Conservation (phyloP, 2,797 vertebrate species). For the Galago senegalensis region DNA sequence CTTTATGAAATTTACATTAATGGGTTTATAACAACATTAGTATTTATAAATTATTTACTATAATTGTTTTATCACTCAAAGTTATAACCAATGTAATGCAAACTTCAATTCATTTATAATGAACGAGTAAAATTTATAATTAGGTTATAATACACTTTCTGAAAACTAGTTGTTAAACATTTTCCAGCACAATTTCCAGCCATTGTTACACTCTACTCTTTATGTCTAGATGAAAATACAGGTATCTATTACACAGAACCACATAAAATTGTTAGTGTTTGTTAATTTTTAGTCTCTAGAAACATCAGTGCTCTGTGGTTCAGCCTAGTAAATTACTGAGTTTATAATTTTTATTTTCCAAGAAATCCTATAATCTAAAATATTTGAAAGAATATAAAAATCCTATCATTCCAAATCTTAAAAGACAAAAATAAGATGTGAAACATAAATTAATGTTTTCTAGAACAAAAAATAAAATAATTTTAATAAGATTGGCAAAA, state of each 20-base stretch:
- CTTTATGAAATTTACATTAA: neutral
- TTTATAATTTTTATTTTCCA: slow-evolving; percentile 53
- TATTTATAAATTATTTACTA: neutral
- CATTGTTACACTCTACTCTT: neutral
- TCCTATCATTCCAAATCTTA: neutral
- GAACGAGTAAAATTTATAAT: slow-evolving; percentile 6
- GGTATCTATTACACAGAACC: neutral
- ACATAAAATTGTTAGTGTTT: slow-evolving; percentile 5
- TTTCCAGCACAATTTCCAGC: neutral
- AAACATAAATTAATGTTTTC: slow-evolving; percentile 18
- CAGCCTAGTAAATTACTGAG: neutral
- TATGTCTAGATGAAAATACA: neutral
- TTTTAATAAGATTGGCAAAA: slow-evolving; percentile 31
- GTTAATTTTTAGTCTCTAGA: slow-evolving; percentile 25
- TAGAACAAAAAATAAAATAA: slow-evolving; percentile 35
- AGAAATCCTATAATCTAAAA: neutral
- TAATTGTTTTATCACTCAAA: slow-evolving; percentile 12
- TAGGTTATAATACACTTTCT: neutral
- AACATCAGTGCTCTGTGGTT: neutral
- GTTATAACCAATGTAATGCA: slow-evolving; percentile 21
- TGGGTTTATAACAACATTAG: slow-evolving; percentile 28
- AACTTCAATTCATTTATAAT: slow-evolving; percentile 31
- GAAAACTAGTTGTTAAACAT: slow-evolving; percentile 25
- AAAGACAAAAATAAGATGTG: slow-evolving; percentile 23
- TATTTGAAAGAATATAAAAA: slow-evolving; percentile 27